A percentile compares a stretch with the other conserved stretches of the same genome.
Evolutionary conservation across 2,888 invertebrate species (phyloP).

Genomic region (Zele albiditarsus): DNA sequence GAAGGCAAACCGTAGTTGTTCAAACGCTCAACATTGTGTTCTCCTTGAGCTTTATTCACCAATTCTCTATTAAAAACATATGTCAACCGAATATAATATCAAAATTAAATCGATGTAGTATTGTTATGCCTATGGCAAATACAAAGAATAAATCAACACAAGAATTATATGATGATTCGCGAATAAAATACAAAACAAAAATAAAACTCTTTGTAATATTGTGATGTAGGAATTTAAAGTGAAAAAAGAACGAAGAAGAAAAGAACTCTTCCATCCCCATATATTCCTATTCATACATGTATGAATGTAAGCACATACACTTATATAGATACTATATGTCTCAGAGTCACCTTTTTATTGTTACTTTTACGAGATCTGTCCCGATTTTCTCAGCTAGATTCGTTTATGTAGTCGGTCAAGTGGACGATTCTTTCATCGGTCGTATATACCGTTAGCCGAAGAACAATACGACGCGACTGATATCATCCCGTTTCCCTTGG

Average conservation of each 20-base stretch:
- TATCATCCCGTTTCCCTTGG: constrained; percentile 4
- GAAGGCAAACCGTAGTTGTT: too few relatives aligned
- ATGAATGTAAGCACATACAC: background rate
- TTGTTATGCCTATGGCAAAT: too few relatives aligned
- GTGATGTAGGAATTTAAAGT: background rate
- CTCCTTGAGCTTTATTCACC: too few relatives aligned
- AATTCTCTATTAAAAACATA: too few relatives aligned
- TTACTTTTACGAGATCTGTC: constrained; percentile 7
- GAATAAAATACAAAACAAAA: too few relatives aligned
- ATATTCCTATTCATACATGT: background rate
- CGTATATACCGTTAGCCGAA: constrained; percentile 7
- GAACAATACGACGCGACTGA: constrained; percentile 10
- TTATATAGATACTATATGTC: background rate
- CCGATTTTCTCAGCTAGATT: constrained; percentile 5
- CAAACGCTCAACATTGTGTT: too few relatives aligned
- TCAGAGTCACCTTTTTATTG: constrained; percentile 1
- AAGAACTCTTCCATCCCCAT: background rate
- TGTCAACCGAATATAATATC: too few relatives aligned
- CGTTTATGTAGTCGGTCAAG: constrained; percentile 12
- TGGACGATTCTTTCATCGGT: constrained; percentile 10
- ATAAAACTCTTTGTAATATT: too few relatives aligned
- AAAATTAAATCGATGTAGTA: too few relatives aligned
- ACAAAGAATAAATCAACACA: too few relatives aligned
- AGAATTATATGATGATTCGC: too few relatives aligned
- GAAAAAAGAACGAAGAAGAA: background rate